Conservation (phyloP, 2,113 vertebrate species). For the Ranitomeya variabilis region DNA sequence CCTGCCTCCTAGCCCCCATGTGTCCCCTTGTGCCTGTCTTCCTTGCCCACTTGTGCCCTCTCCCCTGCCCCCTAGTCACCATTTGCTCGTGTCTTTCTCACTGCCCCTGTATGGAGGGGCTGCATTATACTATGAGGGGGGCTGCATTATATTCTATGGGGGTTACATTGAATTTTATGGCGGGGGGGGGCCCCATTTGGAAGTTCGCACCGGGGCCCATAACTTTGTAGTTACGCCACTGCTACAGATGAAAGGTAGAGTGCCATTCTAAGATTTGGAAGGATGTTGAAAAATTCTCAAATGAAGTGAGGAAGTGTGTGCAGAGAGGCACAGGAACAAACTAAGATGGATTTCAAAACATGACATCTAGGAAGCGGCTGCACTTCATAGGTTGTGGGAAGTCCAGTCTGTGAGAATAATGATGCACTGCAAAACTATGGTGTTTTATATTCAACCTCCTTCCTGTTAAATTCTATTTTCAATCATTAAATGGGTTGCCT, state of each 20-base stretch:
- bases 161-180: too few relatives aligned
- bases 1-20: too few relatives aligned
- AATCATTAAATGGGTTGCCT: background rate
- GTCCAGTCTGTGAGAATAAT: background rate
- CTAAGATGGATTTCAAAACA: background rate
- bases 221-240: too few relatives aligned
- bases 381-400: background rate
- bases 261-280: background rate
- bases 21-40: too few relatives aligned
- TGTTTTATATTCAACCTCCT: background rate
- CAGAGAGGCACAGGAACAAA: background rate
- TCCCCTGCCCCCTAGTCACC: too few relatives aligned
- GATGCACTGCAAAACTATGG: background rate
- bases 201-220: too few relatives aligned
- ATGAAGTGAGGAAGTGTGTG: conserved; percentile 6
- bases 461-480: background rate
- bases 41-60: too few relatives aligned
- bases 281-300: conserved; percentile 1
- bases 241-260: background rate
- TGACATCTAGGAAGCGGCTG: background rate
- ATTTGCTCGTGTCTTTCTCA: too few relatives aligned
- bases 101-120: too few relatives aligned
- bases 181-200: too few relatives aligned
- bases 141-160: too few relatives aligned
- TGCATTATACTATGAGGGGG: too few relatives aligned